Evolutionary conservation across 2,888 invertebrate species (phyloP), one percentile per base, ranked within the genome.

Genomic region (Phortica okadai): DNA sequence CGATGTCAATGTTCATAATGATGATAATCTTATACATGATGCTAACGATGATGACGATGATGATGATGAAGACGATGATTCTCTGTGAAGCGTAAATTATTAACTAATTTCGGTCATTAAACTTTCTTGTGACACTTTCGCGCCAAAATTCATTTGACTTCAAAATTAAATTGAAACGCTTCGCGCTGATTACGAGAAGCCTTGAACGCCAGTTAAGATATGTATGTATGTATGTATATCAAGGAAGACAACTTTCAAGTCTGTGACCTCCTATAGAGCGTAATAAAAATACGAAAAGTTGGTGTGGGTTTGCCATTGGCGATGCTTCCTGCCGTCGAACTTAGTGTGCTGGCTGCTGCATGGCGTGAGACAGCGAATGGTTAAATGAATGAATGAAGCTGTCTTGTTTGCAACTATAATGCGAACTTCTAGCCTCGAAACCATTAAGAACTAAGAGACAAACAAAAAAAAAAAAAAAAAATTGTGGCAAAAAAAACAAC

Each of bases 61-160:
- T 59, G 59, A 25, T 62, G 62, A 16, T 62, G 16, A 59, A 7
- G 16, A 59, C n/a, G 58, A 59, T 16, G 21, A 25, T 62, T 62
- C 56, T 11, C 70, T 25, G 16, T 33, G 14, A 56, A 33, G 70
- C 56, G 70, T 72, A 25, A 72, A 72, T 72, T 72, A 72, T 72
- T 72, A 72, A 72, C 70, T 72, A 54, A 56, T 72, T 72, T 56
- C 5, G 70, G 14, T 25, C 50, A 70, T 70, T 54, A 50, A 70
- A 70, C 70, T 72, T 56, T 72, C 56, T 72, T 72, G 14, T 56
- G 70, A 72, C 70, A 56, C 56, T 72, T 72, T 72, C 6, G 10
- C 33, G 33, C 14, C 54, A 72, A 62, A 72, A 72, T 72, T 72
- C 70, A 72, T 72, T 72, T 72, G 33, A 72, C 70, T 72, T 54